Percentiles rank a stretch among this genome's conserved stretches.
phyloP scores from a whole-genome alignment of 2,888 invertebrate genomes.

The Rugalucina vietnamica region DNA sequence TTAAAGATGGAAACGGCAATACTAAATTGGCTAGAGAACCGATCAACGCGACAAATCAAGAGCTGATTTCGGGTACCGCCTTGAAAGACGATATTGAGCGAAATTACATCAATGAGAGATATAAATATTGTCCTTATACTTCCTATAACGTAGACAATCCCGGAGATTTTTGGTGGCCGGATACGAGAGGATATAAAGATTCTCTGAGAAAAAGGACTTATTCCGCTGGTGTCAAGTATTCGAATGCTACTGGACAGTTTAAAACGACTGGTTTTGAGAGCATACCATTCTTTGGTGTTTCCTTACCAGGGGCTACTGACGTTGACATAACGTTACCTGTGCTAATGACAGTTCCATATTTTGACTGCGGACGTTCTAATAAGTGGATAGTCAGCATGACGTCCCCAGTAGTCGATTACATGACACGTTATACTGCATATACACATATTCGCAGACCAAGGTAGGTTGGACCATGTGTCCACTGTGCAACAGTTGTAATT shows the following conservation, averaged over 20 bases:
- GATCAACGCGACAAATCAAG: slow-evolving; percentile 95
- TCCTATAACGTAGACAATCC: not conserved
- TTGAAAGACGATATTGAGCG: slow-evolving; percentile 87
- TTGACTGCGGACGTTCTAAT: slow-evolving; percentile 96
- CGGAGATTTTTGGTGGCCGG: slow-evolving; percentile 40
- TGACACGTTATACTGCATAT: slow-evolving; percentile 86
- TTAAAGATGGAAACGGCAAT: slow-evolving; percentile 83
- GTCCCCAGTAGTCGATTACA: slow-evolving; percentile 97
- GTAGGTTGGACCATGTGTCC: no score
- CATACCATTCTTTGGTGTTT: slow-evolving; percentile 78
- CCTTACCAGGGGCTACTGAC: slow-evolving; percentile 68
- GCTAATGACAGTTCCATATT: slow-evolving; percentile 96
- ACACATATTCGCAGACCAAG: slow-evolving; percentile 77
- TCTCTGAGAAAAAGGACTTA: slow-evolving; percentile 67
- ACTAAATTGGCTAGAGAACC: slow-evolving; percentile 95
- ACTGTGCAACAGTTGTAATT: no score
- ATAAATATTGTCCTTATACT: slow-evolving; percentile 36
- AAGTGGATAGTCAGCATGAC: slow-evolving; percentile 97
- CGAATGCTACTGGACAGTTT: slow-evolving; percentile 78
- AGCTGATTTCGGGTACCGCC: slow-evolving; percentile 82
- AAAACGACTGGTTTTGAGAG: slow-evolving; percentile 67
- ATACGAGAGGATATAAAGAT: slow-evolving; percentile 80
- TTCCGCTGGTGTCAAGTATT: slow-evolving; percentile 76
- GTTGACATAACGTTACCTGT: slow-evolving; percentile 89
- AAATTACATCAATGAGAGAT: slow-evolving; percentile 89